Conservation (phyloP, 1,140 invertebrate species). For the Macrocentrus cingulum region DNA sequence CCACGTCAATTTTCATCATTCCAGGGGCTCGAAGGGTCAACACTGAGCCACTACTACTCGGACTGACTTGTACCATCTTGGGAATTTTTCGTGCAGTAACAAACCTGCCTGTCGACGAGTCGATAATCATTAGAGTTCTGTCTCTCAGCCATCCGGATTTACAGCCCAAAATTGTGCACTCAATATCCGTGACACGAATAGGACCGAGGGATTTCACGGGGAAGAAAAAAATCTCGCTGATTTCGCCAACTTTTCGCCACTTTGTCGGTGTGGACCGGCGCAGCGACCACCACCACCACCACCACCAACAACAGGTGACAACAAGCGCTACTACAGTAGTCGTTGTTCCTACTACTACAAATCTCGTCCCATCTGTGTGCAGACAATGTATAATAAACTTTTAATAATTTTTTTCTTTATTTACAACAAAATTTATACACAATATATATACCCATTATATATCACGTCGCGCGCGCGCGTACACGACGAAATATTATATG, state of each 20-base stretch:
- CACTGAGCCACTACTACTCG: conserved; percentile 18
- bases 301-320: too few species aligned
- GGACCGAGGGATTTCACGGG: conserved; percentile 62
- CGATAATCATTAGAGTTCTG: conserved; percentile 59
- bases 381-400: too few species aligned
- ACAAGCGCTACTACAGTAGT: conserved; percentile 46
- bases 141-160: conserved; percentile 59
- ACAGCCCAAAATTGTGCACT: conserved; percentile 56
- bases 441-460: too few species aligned
- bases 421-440: too few species aligned
- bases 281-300: conserved; percentile 53
- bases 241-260: conserved; percentile 58
- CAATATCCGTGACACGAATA: conserved; percentile 43
- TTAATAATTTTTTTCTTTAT: too few species aligned
- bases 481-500: too few species aligned
- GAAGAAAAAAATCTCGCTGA: conserved; percentile 56
- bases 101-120: conserved; percentile 57
- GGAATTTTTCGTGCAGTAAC: conserved; percentile 59
- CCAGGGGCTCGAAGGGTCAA: conserved; percentile 28
- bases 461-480: too few species aligned
- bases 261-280: conserved; percentile 39
- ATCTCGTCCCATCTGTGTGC: too few species aligned
- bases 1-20: conserved; percentile 57
- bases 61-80: conserved; percentile 56
- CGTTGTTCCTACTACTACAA: conserved; percentile 43